A percentile compares a stretch with the other conserved stretches of the same genome.
These are phyloP conservation scores for Apistogramma diplotaenia DNA, from an alignment of 2,113 vertebrate species.

Conservation along the genomic window DNA sequence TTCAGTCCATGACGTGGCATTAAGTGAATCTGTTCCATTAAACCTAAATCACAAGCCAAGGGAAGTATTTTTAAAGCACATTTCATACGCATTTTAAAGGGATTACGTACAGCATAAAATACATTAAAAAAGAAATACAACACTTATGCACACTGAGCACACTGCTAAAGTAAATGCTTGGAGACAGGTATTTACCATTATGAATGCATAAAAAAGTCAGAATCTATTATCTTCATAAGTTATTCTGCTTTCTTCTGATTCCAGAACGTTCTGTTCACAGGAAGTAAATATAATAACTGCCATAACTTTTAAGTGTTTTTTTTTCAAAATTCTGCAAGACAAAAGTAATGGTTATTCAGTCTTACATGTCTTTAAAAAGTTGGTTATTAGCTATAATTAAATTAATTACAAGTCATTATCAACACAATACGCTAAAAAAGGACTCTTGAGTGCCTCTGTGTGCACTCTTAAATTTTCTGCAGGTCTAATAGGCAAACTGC, in stretches of 20 bases:
- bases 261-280: neutral
- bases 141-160: neutral
- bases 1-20: neutral
- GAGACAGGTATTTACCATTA: neutral
- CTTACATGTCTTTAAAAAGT: neutral
- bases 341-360: neutral
- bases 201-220: neutral
- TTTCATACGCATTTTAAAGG: neutral
- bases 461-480: neutral
- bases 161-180: neutral
- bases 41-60: neutral
- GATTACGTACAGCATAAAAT: neutral
- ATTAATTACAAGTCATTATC: neutral
- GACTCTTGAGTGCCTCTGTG: neutral
- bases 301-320: neutral
- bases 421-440: neutral
- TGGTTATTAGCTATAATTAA: neutral
- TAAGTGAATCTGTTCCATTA: neutral
- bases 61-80: neutral
- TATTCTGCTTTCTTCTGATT: neutral
- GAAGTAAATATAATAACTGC: neutral
- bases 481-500: neutral
- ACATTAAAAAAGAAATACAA: neutral
- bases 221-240: neutral
- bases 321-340: neutral